phyloP scores from a whole-genome alignment of 2,113 vertebrate genomes.

The Carassius carassius region DNA sequence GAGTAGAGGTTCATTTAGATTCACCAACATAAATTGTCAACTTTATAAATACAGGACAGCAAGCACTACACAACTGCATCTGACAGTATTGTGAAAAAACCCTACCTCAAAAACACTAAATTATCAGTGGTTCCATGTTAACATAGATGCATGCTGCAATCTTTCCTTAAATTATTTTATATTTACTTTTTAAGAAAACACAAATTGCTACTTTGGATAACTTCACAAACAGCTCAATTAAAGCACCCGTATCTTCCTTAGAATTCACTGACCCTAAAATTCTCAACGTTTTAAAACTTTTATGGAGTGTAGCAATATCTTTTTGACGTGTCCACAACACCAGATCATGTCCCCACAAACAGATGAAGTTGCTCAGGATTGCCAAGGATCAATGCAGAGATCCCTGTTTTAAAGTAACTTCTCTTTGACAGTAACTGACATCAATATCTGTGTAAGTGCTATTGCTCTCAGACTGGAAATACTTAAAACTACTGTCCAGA shows the following conservation, averaged over 20 bases:
- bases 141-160: constrained; percentile 3
- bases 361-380: background rate
- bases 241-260: background rate
- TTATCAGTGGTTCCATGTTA: background rate
- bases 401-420: constrained; percentile 29
- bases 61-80: constrained; percentile 11
- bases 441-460: constrained; percentile 53
- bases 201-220: background rate
- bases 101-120: background rate
- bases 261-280: background rate
- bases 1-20: constrained; percentile 52
- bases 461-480: constrained; percentile 49
- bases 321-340: constrained; percentile 29
- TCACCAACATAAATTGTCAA: constrained; percentile 53
- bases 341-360: background rate
- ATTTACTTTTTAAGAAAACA: constrained; percentile 16
- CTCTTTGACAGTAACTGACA: constrained; percentile 48
- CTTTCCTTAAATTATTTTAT: background rate
- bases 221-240: constrained; percentile 17
- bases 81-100: constrained; percentile 1
- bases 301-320: background rate
- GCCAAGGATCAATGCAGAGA: constrained; percentile 25
- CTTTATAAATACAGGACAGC: constrained; percentile 13
- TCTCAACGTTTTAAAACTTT: background rate
- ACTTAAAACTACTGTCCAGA: constrained; percentile 63